phyloP scores from a whole-genome alignment of 2,113 vertebrate species.

The Apus apus region DNA sequence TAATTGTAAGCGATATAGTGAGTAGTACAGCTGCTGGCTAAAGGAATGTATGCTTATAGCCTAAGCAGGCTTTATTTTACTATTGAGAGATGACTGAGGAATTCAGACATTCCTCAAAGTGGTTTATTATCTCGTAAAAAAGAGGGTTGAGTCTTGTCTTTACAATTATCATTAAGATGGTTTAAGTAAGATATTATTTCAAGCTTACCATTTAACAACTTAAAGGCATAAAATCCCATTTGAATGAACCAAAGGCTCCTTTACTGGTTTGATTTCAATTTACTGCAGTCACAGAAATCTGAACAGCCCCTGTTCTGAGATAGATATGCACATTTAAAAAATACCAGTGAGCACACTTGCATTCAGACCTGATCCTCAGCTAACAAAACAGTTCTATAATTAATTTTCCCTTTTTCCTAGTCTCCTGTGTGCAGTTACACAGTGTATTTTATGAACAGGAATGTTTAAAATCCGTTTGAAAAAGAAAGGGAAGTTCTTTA shows the following conservation, averaged over 20 bases:
- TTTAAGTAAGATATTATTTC: background rate
- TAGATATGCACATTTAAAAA: background rate
- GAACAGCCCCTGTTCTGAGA: background rate
- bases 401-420: background rate
- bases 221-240: background rate
- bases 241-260: background rate
- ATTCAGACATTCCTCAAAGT: background rate
- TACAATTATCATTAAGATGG: background rate
- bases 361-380: background rate
- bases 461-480: background rate
- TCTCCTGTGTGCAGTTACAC: background rate
- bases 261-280: background rate
- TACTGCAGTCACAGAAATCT: background rate
- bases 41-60: background rate
- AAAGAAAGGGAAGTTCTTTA: background rate
- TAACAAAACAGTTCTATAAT: background rate
- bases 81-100: background rate
- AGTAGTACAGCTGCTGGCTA: background rate
- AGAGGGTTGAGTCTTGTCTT: background rate
- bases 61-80: background rate
- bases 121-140: background rate
- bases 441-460: background rate
- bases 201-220: background rate
- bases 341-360: background rate
- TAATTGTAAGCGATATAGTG: background rate